Percentiles rank a stretch among this genome's conserved stretches.
Evolutionary conservation across 2,113 vertebrate genomes (phyloP).

Genomic region (Grallaria varia): DNA sequence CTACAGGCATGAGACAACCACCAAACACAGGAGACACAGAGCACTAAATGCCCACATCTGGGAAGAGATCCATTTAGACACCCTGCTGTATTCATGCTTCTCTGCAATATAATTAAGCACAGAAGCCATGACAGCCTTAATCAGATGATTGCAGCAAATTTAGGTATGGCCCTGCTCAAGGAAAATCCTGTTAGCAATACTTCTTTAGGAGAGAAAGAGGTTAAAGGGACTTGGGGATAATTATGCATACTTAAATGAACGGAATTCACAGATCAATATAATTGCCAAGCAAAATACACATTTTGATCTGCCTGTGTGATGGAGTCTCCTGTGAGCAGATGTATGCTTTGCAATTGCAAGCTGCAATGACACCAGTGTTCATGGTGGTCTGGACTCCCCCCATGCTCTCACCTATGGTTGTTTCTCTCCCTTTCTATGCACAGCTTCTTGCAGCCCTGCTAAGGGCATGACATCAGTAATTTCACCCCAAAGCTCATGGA

Average conservation of each 20-base stretch:
- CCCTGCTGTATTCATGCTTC: background rate
- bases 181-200: background rate
- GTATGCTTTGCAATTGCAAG: background rate
- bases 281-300: background rate
- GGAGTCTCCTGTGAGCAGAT: background rate
- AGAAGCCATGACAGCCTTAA: background rate
- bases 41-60: background rate
- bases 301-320: background rate
- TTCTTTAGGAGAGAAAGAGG: background rate
- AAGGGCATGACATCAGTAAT: fast-evolving
- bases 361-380: background rate
- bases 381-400: background rate
- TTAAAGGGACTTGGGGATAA: background rate
- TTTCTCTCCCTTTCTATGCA: background rate
- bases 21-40: background rate
- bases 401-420: background rate
- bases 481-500: background rate
- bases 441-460: background rate
- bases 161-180: background rate
- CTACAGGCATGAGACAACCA: background rate
- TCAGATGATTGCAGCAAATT: background rate
- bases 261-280: background rate
- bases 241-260: background rate
- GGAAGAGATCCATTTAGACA: background rate
- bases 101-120: background rate